These are phyloP conservation scores for Pantherophis alleghaniensis DNA, from an alignment of 2,797 vertebrate genomes.

Conservation along the genomic window DNA sequence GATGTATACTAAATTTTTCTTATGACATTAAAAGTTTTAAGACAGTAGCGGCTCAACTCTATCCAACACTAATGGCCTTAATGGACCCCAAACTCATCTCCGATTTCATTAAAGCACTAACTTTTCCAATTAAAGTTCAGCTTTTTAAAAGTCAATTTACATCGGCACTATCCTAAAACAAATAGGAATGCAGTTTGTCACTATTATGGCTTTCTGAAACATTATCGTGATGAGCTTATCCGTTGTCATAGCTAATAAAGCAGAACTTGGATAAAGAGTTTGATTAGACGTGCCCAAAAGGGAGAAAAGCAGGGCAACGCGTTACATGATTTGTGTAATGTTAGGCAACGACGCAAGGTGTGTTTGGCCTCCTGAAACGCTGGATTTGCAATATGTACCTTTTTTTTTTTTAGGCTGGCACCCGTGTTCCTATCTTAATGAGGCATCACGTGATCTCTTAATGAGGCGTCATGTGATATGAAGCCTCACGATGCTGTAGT, in stretches of 20 bases:
- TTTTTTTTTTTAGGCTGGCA: neutral
- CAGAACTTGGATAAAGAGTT: slow-evolving; percentile 41
- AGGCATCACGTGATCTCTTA: neutral
- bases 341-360: neutral
- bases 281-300: slow-evolving; percentile 32
- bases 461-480: neutral
- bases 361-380: neutral
- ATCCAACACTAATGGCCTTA: slow-evolving; percentile 31
- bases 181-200: slow-evolving; percentile 57
- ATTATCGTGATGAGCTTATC: slow-evolving; percentile 19
- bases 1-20: slow-evolving; percentile 5
- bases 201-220: slow-evolving; percentile 38
- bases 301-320: neutral
- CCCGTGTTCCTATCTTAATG: neutral
- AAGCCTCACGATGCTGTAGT: neutral
- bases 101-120: slow-evolving; percentile 51
- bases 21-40: slow-evolving; percentile 27
- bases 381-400: neutral
- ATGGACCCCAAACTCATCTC: slow-evolving; percentile 44
- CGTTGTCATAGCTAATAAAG: slow-evolving; percentile 36
- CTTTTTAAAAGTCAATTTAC: slow-evolving; percentile 56
- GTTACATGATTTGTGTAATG: slow-evolving; percentile 23
- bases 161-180: slow-evolving; percentile 39
- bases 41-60: slow-evolving; percentile 18
- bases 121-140: slow-evolving; percentile 61